phyloP scores from a whole-genome alignment of 1,140 invertebrate species.

The Atta texana region DNA sequence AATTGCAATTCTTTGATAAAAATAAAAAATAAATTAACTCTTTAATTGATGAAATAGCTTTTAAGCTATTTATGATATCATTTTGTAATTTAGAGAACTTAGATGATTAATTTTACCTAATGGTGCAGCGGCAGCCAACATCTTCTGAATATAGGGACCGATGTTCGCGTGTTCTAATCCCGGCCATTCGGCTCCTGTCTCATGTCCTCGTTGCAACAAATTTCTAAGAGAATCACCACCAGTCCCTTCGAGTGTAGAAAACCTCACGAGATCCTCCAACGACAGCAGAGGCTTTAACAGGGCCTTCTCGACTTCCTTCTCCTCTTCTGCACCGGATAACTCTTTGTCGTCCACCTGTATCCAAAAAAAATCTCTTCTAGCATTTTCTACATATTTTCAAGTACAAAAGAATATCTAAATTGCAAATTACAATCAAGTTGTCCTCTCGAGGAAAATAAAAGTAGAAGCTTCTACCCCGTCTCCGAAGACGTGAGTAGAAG shows the following conservation, averaged over 20 bases:
- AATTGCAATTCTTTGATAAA: neutral
- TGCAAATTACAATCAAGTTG: conserved; percentile 58
- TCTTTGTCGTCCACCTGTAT: conserved; percentile 88
- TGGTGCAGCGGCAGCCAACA: conserved; percentile 83
- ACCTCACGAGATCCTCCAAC: conserved; percentile 88
- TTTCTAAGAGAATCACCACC: conserved; percentile 87
- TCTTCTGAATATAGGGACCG: conserved; percentile 88
- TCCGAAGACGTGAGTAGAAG: conserved; percentile 41
- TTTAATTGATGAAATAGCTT: neutral
- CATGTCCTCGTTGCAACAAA: conserved; percentile 87
- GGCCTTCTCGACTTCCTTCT: conserved; percentile 88
- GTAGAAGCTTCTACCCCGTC: conserved; percentile 41
- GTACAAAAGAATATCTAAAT: conserved; percentile 33
- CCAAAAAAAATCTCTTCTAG: conserved; percentile 72
- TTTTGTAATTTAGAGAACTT: neutral
- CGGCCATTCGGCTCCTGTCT: conserved; percentile 85
- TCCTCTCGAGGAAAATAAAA: conserved; percentile 72
- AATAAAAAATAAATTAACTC: neutral
- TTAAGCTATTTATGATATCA: neutral
- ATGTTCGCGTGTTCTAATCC: conserved; percentile 87
- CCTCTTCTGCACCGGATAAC: conserved; percentile 89
- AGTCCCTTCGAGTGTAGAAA: conserved; percentile 86
- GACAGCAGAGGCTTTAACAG: conserved; percentile 87
- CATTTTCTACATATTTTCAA: conserved; percentile 49
- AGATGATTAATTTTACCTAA: conserved; percentile 78